Evolutionary conservation across 2,113 vertebrate genomes (phyloP), one percentile per base, ranked within the genome.

Genomic region (Nycticorax nycticorax): DNA sequence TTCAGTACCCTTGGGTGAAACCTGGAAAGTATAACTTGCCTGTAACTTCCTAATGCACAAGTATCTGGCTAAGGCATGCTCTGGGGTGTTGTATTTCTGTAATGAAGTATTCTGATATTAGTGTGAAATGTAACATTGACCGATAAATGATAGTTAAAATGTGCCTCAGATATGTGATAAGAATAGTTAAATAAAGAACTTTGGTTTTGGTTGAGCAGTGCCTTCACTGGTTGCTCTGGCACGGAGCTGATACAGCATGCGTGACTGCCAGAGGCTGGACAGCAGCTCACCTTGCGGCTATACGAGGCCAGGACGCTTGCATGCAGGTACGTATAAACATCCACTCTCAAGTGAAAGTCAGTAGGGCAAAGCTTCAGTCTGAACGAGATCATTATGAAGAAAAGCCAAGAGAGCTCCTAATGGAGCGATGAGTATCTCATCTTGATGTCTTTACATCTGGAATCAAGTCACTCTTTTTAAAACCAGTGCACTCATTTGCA

Each of bases 151-250:
- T 12, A 35, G 33, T 39, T 55, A 63, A 79, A 39, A 33, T 10
- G 32, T 79, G 20, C 57, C 28, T 80, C 27, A 72, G 39, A 16
- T 27, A 14, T 12, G 19, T 0, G 5, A 8, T 28, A 37, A 2
- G 21, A 52, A 8, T 3, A 19, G 27, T 63, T 60, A 26, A 39
- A 13, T n/a, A 7, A 55, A 33, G 17, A 3, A 6, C 8, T 37
- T 45, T 92, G 79, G 11, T 95, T 92, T 47, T 63, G 43, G 8
- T 89, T 85, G 89, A 8, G 53, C 96, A 99, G 98, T 98, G 98
- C 96, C 98, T 99, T 83, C 98, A 98, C 39, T 99, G 98, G 98
- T 87, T 99, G 69, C 98, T 99, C 2, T 98, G 98, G 98, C 98
- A 98, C 0, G 98, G 98, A 68, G 98, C 98, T 72, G 98, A 99